Evolutionary conservation across 2,888 invertebrate genomes (phyloP).

Genomic region (Polietes domitor): DNA sequence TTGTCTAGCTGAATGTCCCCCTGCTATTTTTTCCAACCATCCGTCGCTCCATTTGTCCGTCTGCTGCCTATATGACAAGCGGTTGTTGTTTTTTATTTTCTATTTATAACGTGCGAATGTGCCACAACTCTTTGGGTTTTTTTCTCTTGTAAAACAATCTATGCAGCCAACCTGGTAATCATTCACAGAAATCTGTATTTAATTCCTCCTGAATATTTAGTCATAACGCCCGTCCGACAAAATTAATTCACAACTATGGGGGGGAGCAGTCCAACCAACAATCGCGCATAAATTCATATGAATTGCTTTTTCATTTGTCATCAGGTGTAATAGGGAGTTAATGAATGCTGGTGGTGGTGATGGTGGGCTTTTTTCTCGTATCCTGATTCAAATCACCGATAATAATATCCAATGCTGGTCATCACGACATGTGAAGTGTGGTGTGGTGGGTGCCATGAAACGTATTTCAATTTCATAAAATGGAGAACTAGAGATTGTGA

Average conservation of each 20-base stretch:
- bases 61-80: neutral
- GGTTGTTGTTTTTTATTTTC: constrained; percentile 24
- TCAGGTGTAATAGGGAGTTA: neutral
- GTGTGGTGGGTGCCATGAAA: too few species aligned
- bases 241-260: neutral
- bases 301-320: neutral
- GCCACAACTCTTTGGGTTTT: constrained; percentile 12
- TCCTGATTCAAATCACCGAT: constrained; percentile 9
- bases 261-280: neutral
- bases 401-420: neutral
- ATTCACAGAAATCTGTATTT: constrained; percentile 11
- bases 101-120: constrained; percentile 47
- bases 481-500: too few species aligned
- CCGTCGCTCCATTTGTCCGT: neutral
- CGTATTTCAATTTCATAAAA: too few species aligned
- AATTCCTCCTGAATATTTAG: neutral
- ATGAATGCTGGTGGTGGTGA: too few species aligned
- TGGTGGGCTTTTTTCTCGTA: neutral
- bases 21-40: too few species aligned
- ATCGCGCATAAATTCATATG: neutral
- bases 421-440: neutral
- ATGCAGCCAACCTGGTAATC: constrained; percentile 18
- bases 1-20: neutral
- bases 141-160: neutral
- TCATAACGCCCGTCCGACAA: neutral